Evolutionary conservation across 2,797 vertebrate species (phyloP), one percentile per base, ranked within the genome.

Genomic region (Silurus lanzhouensis): DNA sequence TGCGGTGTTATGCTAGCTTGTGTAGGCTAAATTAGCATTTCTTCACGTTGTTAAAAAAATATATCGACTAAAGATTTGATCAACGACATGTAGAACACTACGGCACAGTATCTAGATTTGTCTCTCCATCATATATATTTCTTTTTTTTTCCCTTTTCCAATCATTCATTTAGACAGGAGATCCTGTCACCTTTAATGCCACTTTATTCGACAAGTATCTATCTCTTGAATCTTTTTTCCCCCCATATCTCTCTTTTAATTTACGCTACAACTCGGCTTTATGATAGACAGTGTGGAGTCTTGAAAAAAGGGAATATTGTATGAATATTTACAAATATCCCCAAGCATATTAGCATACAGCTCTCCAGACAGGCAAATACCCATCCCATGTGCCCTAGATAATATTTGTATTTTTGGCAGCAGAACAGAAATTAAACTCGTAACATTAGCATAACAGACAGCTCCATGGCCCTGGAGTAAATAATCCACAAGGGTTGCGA

Each of bases 361-460:
- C 83, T 68, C 84, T 83, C 75, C 84, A 88, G 79, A 85, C 80
- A 83, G 71, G 25, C 87, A 81, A 84, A 82, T 85, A 88, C 84
- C 88, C 87, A 83, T 61, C 80, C 70, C 85, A 76, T 64, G 68
- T 58, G 44, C 58, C 68, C 78, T 6, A 82, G 86, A 70, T 88
- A 84, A 88, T 87, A 86, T 83, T 87, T 85, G 82, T 84, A 74
- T 83, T 86, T 88, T 88, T 84, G 80, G 81, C 77, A 79, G 60
- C 77, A 15, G 83, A 89, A 84, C 81, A 83, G 71, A 87, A 90
- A 90, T 90, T 67, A 87, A 89, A 91, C 88, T 84, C 82, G 82
- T 76, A 74, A 80, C 55, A 91, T 90, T 90, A 89, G 83, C 88
- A 90, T 89, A 88, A 84, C 82, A 89, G 86, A 88, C 64, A 86